Percentiles rank a stretch among this genome's conserved stretches.
phyloP scores from a whole-genome alignment of 2,888 invertebrate species.

The Liopterus haemorrhoidalis region DNA sequence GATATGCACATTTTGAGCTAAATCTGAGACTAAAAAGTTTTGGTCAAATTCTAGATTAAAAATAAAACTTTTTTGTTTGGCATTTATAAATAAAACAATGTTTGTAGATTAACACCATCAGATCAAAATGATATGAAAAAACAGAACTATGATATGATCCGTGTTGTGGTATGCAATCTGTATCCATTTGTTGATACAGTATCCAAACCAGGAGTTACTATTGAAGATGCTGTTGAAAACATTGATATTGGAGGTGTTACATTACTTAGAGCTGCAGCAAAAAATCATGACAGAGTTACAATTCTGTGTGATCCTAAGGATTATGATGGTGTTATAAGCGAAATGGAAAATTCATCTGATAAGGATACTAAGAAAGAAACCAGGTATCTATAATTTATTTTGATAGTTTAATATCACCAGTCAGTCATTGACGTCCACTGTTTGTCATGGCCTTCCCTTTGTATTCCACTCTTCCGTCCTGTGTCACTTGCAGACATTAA shows the following conservation, averaged over 20 bases:
- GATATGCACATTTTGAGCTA: too few relatives aligned
- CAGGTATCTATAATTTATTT: slow-evolving; percentile 49
- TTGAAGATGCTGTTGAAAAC: slow-evolving; percentile 89
- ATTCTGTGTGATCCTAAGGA: slow-evolving; percentile 89
- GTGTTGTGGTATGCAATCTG: slow-evolving; percentile 91
- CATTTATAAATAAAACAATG: slow-evolving; percentile 20
- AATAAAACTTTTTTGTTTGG: not conserved
- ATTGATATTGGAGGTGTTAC: slow-evolving; percentile 98
- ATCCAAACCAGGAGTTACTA: slow-evolving; percentile 69
- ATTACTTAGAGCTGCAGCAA: slow-evolving; percentile 89
- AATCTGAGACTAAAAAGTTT: not conserved
- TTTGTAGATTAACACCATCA: slow-evolving; percentile 61
- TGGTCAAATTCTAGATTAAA: not conserved
- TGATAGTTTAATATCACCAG: too few relatives aligned
- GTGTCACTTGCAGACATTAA: too few relatives aligned
- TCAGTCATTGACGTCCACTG: too few relatives aligned
- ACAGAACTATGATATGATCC: slow-evolving; percentile 73
- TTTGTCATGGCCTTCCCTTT: too few relatives aligned
- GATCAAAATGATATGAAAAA: slow-evolving; percentile 77
- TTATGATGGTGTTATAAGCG: slow-evolving; percentile 68
- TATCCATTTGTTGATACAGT: slow-evolving; percentile 92
- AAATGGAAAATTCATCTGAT: slow-evolving; percentile 57
- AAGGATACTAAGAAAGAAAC: slow-evolving; percentile 68
- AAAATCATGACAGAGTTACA: slow-evolving; percentile 92
- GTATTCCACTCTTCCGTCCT: too few relatives aligned